Conservation (phyloP, 2,113 vertebrate species). For the Uropsilus gracilis region DNA sequence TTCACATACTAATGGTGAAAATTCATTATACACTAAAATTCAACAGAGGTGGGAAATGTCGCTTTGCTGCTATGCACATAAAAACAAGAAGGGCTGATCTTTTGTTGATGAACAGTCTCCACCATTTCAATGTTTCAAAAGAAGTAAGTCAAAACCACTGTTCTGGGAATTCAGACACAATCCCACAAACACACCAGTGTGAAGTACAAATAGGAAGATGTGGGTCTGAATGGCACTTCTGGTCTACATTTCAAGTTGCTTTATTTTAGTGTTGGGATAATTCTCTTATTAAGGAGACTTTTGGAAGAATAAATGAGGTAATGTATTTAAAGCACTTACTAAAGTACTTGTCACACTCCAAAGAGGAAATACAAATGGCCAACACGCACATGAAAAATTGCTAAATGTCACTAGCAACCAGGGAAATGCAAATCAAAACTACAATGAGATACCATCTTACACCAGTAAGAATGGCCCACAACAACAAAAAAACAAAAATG, state of each 20-base stretch:
- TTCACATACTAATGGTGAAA: background rate
- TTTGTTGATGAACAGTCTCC: background rate
- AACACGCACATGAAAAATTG: no score
- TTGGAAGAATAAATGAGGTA: background rate
- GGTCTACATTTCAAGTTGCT: background rate
- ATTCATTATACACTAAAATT: no score
- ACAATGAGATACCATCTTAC: no score
- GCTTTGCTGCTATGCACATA: background rate
- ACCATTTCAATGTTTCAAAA: background rate
- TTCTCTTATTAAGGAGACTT: background rate
- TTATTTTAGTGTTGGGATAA: background rate
- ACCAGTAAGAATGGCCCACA: no score
- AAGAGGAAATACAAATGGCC: no score
- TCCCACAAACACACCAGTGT: no score
- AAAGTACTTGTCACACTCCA: background rate
- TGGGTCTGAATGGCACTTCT: background rate
- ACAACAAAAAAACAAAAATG: no score
- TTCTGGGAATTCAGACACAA: no score
- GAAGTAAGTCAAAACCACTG: background rate
- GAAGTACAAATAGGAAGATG: background rate
- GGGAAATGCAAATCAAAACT: no score
- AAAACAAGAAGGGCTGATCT: background rate
- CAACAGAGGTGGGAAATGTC: background rate
- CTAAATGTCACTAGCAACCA: no score
- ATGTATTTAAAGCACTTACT: background rate